A percentile compares a stretch with the other conserved stretches of the same genome.
These are phyloP conservation scores for Apotomis capreana DNA, from an alignment of 2,888 invertebrate genomes.

Conservation along the genomic window DNA sequence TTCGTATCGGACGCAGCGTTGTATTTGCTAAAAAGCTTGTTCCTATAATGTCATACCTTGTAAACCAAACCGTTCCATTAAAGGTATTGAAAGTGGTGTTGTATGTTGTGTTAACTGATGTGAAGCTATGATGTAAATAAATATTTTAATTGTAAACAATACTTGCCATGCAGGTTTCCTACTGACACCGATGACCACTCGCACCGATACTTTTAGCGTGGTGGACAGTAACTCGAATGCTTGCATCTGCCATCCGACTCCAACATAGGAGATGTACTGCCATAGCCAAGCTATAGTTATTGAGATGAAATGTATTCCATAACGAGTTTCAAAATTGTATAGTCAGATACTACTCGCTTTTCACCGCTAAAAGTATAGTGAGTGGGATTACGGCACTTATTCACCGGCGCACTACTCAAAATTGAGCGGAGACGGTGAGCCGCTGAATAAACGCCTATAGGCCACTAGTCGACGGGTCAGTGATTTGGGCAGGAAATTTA, in stretches of 20 bases:
- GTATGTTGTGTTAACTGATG: neutral
- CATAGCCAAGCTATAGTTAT: neutral
- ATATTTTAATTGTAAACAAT: neutral
- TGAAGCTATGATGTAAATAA: neutral
- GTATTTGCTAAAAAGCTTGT: neutral
- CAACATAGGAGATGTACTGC: neutral
- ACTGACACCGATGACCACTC: neutral
- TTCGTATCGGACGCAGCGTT: neutral
- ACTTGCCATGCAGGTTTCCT: neutral
- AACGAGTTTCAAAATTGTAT: neutral
- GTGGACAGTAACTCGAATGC: neutral
- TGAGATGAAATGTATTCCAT: neutral
- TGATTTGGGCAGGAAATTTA: neutral
- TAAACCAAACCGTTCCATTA: neutral
- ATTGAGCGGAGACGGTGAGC: too few relatives aligned
- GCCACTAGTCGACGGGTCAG: neutral
- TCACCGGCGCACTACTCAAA: neutral
- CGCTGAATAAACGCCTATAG: neutral
- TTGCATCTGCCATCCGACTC: neutral
- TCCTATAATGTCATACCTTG: neutral
- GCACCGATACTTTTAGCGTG: neutral
- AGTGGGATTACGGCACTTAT: neutral
- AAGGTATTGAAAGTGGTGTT: neutral
- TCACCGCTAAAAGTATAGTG: neutral
- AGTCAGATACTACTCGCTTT: neutral